phyloP scores from a whole-genome alignment of 1,140 invertebrate species.

The Penaeus japonicus region DNA sequence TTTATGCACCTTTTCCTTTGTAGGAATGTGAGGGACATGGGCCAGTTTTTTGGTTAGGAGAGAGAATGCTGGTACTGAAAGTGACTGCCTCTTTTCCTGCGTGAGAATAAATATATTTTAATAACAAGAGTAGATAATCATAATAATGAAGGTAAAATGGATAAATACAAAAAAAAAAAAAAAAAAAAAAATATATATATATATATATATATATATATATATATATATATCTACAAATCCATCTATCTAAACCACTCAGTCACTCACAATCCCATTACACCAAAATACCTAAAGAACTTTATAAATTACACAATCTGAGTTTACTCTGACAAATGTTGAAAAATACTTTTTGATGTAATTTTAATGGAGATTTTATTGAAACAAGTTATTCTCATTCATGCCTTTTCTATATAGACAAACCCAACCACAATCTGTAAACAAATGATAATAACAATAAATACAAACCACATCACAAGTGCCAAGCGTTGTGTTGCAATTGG shows the following conservation, averaged over 20 bases:
- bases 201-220: too few species aligned
- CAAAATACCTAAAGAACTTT: background rate
- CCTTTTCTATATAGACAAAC: too few species aligned
- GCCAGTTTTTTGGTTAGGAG: background rate
- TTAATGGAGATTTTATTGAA: too few species aligned
- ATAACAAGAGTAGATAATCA: too few species aligned
- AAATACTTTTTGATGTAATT: background rate
- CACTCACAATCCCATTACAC: background rate
- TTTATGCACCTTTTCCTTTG: background rate
- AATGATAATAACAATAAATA: background rate
- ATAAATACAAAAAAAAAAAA: too few species aligned
- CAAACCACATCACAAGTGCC: constrained; percentile 44
- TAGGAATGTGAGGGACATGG: background rate
- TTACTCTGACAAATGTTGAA: background rate
- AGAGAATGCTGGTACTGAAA: too few species aligned
- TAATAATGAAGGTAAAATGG: too few species aligned
- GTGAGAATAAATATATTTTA: too few species aligned
- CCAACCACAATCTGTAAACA: background rate
- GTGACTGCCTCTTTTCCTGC: too few species aligned
- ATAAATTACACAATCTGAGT: background rate
- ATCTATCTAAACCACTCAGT: background rate
- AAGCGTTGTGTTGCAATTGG: constrained; percentile 57
- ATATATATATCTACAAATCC: too few species aligned
- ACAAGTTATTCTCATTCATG: too few species aligned
- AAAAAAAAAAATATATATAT: too few species aligned